Evolutionary conservation across 2,113 vertebrate species (phyloP).

Genomic region (Chloropsis cyanopogon): DNA sequence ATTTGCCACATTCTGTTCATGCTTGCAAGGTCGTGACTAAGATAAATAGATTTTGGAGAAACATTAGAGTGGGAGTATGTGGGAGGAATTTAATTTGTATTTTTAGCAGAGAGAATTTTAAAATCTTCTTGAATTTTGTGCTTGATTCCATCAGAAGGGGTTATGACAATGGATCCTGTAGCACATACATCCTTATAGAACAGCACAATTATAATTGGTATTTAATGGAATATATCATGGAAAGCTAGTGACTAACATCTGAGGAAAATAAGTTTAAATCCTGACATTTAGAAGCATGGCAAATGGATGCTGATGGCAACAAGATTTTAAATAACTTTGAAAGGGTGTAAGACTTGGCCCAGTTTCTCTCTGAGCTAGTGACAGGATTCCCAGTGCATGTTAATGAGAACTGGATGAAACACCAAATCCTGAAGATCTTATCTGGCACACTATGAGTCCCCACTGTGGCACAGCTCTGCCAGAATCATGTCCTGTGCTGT

Average conservation of each 20-base stretch:
- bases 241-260: background rate
- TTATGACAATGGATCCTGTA: constrained; percentile 21
- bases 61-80: constrained; percentile 66
- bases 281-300: background rate
- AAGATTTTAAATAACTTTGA: constrained; percentile 34
- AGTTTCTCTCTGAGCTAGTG: constrained; percentile 3
- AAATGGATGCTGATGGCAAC: background rate
- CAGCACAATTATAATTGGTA: background rate
- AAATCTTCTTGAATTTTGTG: constrained; percentile 53
- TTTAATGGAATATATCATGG: background rate
- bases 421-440: background rate
- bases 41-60: constrained; percentile 71
- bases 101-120: constrained; percentile 62
- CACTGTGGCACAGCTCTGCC: background rate
- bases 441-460: background rate
- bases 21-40: constrained; percentile 70
- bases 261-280: background rate
- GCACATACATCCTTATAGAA: background rate
- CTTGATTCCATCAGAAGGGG: constrained; percentile 34
- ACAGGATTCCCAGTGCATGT: background rate
- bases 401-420: background rate
- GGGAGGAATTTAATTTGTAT: constrained; percentile 68
- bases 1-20: constrained; percentile 68
- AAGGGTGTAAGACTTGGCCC: constrained; percentile 12
- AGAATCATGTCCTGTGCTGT: background rate